Conservation (phyloP, 2,888 invertebrate genomes). For the Tanytarsus gracilentus region DNA sequence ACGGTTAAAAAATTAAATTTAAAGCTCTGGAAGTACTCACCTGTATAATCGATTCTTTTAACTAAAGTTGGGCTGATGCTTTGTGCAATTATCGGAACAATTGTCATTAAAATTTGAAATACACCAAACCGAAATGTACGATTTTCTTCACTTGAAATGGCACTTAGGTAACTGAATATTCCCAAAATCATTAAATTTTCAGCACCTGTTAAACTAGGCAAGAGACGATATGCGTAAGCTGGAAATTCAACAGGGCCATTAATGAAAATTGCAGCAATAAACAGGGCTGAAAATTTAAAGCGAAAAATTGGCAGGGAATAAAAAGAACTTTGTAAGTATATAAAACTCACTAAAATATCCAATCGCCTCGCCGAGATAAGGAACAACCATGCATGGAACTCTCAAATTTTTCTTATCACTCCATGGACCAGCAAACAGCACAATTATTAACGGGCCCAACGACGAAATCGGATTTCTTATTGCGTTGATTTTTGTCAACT, state of each 20-base stretch:
- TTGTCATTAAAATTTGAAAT: conserved; percentile 40
- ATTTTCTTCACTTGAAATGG: conserved; percentile 40
- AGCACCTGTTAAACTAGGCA: conserved; percentile 41
- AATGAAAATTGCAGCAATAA: conserved; percentile 41
- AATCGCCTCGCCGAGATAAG: conserved; percentile 12
- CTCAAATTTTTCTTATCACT: conserved; percentile 40
- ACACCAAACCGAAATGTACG: conserved; percentile 42
- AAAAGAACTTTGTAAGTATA: too few relatives aligned
- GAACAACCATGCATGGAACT: conserved; percentile 25
- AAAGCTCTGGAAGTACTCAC: background rate
- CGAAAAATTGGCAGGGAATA: background rate
- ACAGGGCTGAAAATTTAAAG: conserved; percentile 31
- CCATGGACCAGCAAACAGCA: conserved; percentile 43
- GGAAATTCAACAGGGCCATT: conserved; percentile 43
- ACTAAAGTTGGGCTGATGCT: conserved; percentile 37
- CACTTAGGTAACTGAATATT: conserved; percentile 41
- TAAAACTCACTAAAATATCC: conserved; percentile 3
- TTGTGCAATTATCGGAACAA: conserved; percentile 38
- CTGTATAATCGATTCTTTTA: background rate
- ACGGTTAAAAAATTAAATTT: background rate
- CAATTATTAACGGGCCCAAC: conserved; percentile 34
- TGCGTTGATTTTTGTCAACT: conserved; percentile 39
- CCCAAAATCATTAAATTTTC: conserved; percentile 41
- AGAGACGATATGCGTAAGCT: conserved; percentile 39
- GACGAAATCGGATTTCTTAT: conserved; percentile 39